Conservation (phyloP, 2,797 vertebrate species). For the Myoxocephalus aenaeus region DNA sequence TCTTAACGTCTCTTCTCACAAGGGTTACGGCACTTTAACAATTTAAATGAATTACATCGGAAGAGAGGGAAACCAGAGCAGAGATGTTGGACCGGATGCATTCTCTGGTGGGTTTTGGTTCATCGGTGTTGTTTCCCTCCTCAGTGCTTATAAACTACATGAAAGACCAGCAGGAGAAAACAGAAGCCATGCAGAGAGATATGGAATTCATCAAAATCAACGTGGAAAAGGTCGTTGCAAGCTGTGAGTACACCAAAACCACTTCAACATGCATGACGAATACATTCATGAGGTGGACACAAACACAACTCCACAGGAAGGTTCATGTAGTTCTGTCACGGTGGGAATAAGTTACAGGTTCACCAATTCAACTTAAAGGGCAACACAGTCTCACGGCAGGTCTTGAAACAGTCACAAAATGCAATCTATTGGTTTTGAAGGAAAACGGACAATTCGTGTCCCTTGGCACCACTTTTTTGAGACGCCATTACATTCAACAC, state of each 20-base stretch:
- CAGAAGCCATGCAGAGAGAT: slow-evolving; percentile 48
- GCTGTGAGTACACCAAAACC: slow-evolving; percentile 52
- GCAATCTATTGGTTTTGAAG: too few species aligned
- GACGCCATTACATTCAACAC: too few species aligned
- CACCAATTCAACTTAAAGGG: not conserved
- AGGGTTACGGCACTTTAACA: too few species aligned
- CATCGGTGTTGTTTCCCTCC: slow-evolving; percentile 7
- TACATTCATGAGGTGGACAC: not conserved
- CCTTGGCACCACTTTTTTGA: too few species aligned
- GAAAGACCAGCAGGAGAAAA: slow-evolving; percentile 38
- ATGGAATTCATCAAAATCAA: slow-evolving; percentile 53
- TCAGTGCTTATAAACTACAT: slow-evolving; percentile 67
- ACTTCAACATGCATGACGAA: not conserved
- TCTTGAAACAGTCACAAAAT: too few species aligned
- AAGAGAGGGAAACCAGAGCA: not conserved
- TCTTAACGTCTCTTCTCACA: too few species aligned
- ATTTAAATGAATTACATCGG: too few species aligned
- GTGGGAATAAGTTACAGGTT: not conserved
- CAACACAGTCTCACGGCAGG: too few species aligned
- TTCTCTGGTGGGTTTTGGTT: not conserved
- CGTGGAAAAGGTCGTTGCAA: slow-evolving; percentile 52
- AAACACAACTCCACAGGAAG: not conserved
- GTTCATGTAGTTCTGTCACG: not conserved
- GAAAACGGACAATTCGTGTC: too few species aligned
- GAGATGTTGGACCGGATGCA: not conserved